phyloP scores from a whole-genome alignment of 2,888 invertebrate species.

The Hofmannophila pseudospretella region DNA sequence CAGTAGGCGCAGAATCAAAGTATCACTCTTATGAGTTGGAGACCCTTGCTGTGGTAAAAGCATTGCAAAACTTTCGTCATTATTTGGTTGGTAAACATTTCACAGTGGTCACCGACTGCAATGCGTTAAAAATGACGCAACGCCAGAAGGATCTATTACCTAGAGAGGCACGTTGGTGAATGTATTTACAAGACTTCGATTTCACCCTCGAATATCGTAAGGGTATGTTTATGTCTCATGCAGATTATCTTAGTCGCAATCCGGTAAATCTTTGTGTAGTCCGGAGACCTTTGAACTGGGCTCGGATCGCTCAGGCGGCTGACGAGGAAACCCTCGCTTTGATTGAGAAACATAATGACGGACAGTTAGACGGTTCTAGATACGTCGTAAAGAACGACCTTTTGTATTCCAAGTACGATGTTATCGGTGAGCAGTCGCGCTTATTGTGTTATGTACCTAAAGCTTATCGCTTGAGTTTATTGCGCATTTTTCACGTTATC shows the following conservation, averaged over 20 bases:
- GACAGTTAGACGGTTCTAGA: too few species aligned
- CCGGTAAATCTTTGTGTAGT: constrained; percentile 12
- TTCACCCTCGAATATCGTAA: constrained; percentile 15
- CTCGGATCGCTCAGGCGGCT: constrained; percentile 23
- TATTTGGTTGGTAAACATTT: constrained; percentile 13
- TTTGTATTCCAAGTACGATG: constrained; percentile 10
- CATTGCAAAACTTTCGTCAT: constrained; percentile 11
- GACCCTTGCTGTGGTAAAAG: constrained; percentile 15
- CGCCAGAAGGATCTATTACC: constrained; percentile 13
- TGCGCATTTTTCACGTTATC: too few species aligned
- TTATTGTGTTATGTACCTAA: constrained; percentile 12
- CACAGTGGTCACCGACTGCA: constrained; percentile 14
- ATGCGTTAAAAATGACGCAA: constrained; percentile 13
- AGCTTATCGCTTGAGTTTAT: too few species aligned
- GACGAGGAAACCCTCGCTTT: constrained; percentile 21
- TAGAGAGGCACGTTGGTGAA: constrained; percentile 16
- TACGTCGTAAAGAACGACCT: constrained; percentile 8
- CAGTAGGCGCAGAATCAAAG: constrained; percentile 11
- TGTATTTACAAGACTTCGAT: constrained; percentile 16
- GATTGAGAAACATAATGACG: constrained; percentile 10
- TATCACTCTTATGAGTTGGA: constrained; percentile 21
- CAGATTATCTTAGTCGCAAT: constrained; percentile 22
- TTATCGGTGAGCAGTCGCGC: too few species aligned
- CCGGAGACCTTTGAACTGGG: constrained; percentile 16
- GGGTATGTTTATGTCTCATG: constrained; percentile 18